Base-by-base conservation (phyloP, 2,113 vertebrate species). In the Choloepus hoffmanni region DNA sequence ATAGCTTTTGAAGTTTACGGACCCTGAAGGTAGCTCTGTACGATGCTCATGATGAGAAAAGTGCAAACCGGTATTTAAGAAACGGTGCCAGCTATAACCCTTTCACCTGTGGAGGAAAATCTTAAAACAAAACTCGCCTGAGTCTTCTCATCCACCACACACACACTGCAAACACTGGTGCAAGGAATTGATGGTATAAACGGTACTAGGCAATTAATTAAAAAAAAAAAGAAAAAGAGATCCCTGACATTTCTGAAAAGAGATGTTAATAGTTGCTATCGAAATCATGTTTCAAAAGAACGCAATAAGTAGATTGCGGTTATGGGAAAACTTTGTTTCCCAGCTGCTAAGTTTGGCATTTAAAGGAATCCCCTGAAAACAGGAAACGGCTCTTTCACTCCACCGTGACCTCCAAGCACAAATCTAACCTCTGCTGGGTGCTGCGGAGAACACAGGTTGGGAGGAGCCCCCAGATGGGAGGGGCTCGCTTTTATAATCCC, bases 241-340 rank as follows among this genome's bases (percentile, higher is more conserved):
- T 63, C 40, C 16, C n/a, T 68, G 92, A 94, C n/a, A 76, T 85
- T 95, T 85, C 73, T 95, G 68, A 70, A 96, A 95, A 96, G 48
- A 95, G 73, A 89, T 72, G 55, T 62, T 92, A 86, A 79, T 14
- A 68, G 82, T 36, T 48, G 50, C 86, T 95, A 65, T 96, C 81
- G 95, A 93, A 85, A 77, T 76, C 60, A 87, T 81, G 79, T 93
- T 88, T 83, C 79, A 95, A 85, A 36, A 92, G 81, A 95, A 89
- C 24, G 4, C 19, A 65, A 33, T 72, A 81, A 91, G 53, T 16
- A 62, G 36, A 63, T 2, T 76, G 78, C 65, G 63, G 79, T 93
- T 95, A 96, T 95, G 95, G 96, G 98, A 95, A 97, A 96, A 76
- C 45, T 65, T 13, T 82, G 87, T 78, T 94, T 97, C 76, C 89